phyloP scores from a whole-genome alignment of 2,888 invertebrate genomes.

The Saturnia japonica region DNA sequence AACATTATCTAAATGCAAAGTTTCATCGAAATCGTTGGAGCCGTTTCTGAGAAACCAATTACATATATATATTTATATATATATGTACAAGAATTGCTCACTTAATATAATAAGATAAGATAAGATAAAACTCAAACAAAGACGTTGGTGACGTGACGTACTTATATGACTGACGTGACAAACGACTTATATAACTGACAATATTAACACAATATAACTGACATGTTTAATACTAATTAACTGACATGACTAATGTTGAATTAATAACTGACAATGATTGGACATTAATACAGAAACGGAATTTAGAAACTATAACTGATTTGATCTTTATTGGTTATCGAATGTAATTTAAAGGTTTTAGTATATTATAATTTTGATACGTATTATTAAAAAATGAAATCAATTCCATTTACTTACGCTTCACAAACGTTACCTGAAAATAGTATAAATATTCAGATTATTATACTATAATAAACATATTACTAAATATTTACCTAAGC shows the following conservation, averaged over 20 bases:
- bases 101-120: no score
- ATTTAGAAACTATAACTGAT: background rate
- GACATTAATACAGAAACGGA: background rate
- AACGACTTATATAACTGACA: background rate
- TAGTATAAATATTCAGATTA: no score
- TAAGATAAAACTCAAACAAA: background rate
- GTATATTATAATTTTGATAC: background rate
- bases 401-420: no score
- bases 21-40: no score
- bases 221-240: background rate
- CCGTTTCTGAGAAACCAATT: no score
- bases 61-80: no score
- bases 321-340: background rate
- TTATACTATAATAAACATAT: no score
- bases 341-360: background rate
- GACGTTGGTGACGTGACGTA: background rate
- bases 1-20: no score
- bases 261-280: background rate
- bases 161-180: slow-evolving; percentile 2
- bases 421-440: no score
- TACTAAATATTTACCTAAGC: no score
- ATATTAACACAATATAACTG: background rate
- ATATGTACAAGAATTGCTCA: no score
- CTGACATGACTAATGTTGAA: background rate
- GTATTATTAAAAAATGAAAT: background rate